phyloP scores from a whole-genome alignment of 92 coral and sea anemone species.

The Montipora capitata region DNA sequence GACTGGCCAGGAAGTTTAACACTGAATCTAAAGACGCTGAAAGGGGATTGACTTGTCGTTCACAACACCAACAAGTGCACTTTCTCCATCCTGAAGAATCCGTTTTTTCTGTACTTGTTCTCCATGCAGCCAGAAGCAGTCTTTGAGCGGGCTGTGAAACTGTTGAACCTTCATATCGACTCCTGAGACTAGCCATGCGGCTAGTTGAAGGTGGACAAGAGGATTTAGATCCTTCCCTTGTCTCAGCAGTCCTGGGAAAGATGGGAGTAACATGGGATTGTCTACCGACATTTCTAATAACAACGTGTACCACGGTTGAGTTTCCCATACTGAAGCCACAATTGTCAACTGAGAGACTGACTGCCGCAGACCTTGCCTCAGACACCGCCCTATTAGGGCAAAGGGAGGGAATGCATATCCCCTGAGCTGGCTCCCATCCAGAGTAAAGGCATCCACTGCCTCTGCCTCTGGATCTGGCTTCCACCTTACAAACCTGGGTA shows the following conservation, averaged over 20 bases:
- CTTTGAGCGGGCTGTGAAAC: constrained; percentile 47
- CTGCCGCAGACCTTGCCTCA: constrained; percentile 57
- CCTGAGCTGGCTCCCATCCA: neutral
- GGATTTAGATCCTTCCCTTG: constrained; percentile 40
- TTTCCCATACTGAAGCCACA: constrained; percentile 67
- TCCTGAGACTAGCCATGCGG: constrained; percentile 59
- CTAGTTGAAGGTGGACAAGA: constrained; percentile 58
- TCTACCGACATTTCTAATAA: constrained; percentile 46
- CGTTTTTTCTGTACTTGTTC: constrained; percentile 34
- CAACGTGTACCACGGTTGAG: constrained; percentile 60
- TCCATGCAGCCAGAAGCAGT: constrained; percentile 63
- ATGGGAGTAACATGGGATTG: constrained; percentile 39
- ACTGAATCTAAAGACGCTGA: constrained; percentile 36
- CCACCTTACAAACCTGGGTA: constrained; percentile 63
- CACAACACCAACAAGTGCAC: constrained; percentile 60
- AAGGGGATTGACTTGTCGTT: constrained; percentile 55
- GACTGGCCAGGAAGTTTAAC: constrained; percentile 36
- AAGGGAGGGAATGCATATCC: constrained; percentile 65
- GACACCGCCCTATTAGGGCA: constrained; percentile 71
- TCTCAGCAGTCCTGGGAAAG: constrained; percentile 37
- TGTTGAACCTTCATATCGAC: constrained; percentile 21
- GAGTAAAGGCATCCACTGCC: constrained; percentile 58
- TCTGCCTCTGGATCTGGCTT: constrained; percentile 68
- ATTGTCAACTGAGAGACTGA: constrained; percentile 44
- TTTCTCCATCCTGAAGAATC: constrained; percentile 41